A percentile compares a stretch with the other conserved stretches of the same genome.
These are phyloP conservation scores for Heterotilapia buettikoferi DNA, from an alignment of 2,113 vertebrate genomes.

Conservation along the genomic window DNA sequence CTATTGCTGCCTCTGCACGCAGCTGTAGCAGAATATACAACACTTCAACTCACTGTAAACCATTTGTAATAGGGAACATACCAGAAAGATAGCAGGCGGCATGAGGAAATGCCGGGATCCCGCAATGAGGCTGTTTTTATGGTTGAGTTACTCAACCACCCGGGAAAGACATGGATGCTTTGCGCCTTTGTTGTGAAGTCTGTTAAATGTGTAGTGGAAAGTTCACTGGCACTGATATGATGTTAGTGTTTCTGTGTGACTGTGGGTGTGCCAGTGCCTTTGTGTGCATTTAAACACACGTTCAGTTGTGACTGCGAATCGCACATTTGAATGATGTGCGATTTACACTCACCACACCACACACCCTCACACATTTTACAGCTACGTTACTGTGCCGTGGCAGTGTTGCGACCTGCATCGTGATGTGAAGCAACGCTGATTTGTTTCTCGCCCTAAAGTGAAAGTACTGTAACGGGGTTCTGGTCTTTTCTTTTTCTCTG, in stretches of 20 bases:
- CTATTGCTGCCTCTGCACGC: conserved; percentile 13
- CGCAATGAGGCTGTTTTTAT: not conserved
- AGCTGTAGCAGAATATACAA: conserved; percentile 63
- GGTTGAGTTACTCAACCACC: conserved; percentile 13
- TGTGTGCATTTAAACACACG: not conserved
- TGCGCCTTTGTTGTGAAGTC: not conserved
- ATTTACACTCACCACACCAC: not conserved
- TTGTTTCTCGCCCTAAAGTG: conserved; percentile 6
- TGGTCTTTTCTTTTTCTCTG: not conserved
- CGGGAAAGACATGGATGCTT: not conserved
- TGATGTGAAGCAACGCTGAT: not conserved
- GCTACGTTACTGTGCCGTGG: not conserved
- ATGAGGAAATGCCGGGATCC: not conserved
- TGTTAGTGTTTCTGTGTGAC: not conserved
- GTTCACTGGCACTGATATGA: not conserved
- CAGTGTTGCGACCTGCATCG: not conserved
- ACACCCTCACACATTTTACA: conserved; percentile 20
- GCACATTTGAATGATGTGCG: not conserved
- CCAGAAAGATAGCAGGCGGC: conserved; percentile 29
- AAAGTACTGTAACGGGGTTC: not conserved
- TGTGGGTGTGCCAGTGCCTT: not conserved
- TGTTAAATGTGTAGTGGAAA: not conserved
- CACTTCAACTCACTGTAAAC: conserved; percentile 65
- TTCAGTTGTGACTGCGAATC: not conserved
- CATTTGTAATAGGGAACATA: conserved; percentile 56